A percentile compares a stretch with the other conserved stretches of the same genome.
Evolutionary conservation across 2,888 invertebrate genomes (phyloP).

Genomic region (Hydrotaea cyrtoneurina): DNA sequence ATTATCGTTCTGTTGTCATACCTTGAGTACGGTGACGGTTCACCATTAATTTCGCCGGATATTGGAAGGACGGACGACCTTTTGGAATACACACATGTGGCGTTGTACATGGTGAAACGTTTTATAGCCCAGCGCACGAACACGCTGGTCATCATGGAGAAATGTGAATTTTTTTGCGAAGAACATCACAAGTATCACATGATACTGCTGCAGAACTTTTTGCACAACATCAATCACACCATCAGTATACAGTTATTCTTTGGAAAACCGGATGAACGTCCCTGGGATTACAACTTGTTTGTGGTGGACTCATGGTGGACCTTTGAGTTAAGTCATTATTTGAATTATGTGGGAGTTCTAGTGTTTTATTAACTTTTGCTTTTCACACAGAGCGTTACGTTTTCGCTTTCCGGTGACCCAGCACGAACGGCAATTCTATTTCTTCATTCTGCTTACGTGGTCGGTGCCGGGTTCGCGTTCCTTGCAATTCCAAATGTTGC

Average conservation of each 20-base stretch:
- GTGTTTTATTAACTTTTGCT: background rate
- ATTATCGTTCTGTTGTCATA: background rate
- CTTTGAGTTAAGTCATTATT: slow-evolving; percentile 74
- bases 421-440: slow-evolving; percentile 73
- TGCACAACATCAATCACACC: slow-evolving; percentile 63
- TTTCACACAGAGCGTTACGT: slow-evolving; percentile 70
- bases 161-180: slow-evolving; percentile 53
- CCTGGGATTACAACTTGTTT: slow-evolving; percentile 72
- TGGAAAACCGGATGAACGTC: slow-evolving; percentile 63
- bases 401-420: slow-evolving; percentile 61
- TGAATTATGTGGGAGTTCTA: too few relatives aligned
- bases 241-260: slow-evolving; percentile 70
- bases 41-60: background rate
- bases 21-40: background rate
- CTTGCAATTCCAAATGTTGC: background rate
- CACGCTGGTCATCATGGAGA: slow-evolving; percentile 70
- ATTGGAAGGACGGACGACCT: too few relatives aligned
- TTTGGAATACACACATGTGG: slow-evolving; percentile 52
- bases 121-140: slow-evolving; percentile 70
- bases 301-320: slow-evolving; percentile 70
- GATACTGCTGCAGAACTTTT: slow-evolving; percentile 68
- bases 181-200: slow-evolving; percentile 64
- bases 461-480: slow-evolving; percentile 25
- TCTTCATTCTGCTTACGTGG: slow-evolving; percentile 71
- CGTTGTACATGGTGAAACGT: slow-evolving; percentile 68